Base-by-base conservation (phyloP, 2,113 vertebrate genomes). In the Irena cyanogastra region DNA sequence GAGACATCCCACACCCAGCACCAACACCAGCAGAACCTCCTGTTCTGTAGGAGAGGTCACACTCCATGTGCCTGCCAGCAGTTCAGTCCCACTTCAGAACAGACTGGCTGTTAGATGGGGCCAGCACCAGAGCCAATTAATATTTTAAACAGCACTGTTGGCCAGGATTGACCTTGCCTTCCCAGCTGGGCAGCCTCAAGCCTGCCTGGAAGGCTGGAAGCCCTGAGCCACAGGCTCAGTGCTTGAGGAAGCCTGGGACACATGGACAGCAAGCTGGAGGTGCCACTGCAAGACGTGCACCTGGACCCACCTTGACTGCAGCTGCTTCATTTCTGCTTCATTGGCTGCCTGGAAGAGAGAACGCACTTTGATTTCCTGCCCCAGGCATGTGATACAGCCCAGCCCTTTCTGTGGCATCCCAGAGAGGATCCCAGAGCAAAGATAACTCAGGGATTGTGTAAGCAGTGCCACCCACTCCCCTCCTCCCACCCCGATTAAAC, bases 291-390 rank as follows among this genome's bases (percentile, higher is more conserved):
- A 35, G 39, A 11, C 3, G 7, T 50, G 33, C 52, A 31, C 41
- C 70, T 33, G 70, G 52, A 87, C 97, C 97, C 96, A 99, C 99
- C 98, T 98, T 61, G 95, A 94, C 91, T 92, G 98, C 44, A 99
- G 95, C 93, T 98, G 96, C 87, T 98, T 97, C 16, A 98, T 74
- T 90, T 99, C 98, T 50, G 88, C 97, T 92, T 87, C 92, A 28
- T 90, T 98, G 66, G 70, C 90, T 94, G 94, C 97, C 98, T 98
- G 89, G 85, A 90, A 98, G 65, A 96, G 22, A 96, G 28, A 94
- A 88, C 81, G 24, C 31, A 77, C 56, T 81, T 88, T 78, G 1
- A 4, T 44, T 63, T 59, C 27, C 18, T 54, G 24, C 26, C 45
- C 68, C 35, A 42, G 45, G 20, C 37, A 31, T 0, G 0, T 4